Evolutionary conservation across 2,797 vertebrate genomes (phyloP).

Genomic region (Sebastes goodei): DNA sequence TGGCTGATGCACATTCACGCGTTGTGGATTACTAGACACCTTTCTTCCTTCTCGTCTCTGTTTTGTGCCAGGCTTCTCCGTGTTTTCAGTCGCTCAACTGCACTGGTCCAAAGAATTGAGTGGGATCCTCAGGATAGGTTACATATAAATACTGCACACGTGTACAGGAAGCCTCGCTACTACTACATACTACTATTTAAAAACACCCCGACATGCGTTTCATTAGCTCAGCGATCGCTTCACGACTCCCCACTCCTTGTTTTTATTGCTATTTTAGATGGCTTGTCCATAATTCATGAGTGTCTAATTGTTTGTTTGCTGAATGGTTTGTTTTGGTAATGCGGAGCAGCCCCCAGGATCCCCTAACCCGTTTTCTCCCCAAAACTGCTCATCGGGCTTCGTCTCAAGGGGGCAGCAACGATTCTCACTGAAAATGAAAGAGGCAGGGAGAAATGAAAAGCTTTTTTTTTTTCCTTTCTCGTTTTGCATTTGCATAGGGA

Average conservation of each 20-base stretch:
- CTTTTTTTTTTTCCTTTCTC: constrained; percentile 29
- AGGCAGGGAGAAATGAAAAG: constrained; percentile 53
- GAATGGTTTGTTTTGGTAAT: constrained; percentile 85
- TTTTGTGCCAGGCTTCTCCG: constrained; percentile 48
- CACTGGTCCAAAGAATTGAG: constrained; percentile 41
- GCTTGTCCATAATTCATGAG: constrained; percentile 84
- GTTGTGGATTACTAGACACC: constrained; percentile 53
- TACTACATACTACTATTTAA: constrained; percentile 30
- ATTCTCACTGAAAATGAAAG: constrained; percentile 72
- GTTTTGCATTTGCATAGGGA: constrained; percentile 70
- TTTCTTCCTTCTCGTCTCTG: constrained; percentile 51
- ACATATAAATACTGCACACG: constrained; percentile 21
- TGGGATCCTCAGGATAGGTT: constrained; percentile 30
- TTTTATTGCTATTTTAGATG: constrained; percentile 74
- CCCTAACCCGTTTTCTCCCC: constrained; percentile 64
- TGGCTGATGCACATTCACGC: constrained; percentile 54
- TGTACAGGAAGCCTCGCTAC: constrained; percentile 21
- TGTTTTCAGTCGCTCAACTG: constrained; percentile 47
- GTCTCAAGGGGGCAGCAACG: constrained; percentile 73
- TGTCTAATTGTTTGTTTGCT: constrained; percentile 85
- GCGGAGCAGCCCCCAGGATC: constrained; percentile 74
- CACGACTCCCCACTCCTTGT: constrained; percentile 63
- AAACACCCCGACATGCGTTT: constrained; percentile 61
- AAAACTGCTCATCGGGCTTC: constrained; percentile 68
- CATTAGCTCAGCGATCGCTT: constrained; percentile 66